These are phyloP conservation scores for Lobophora halterata DNA, from an alignment of 2,888 invertebrate species.

Conservation along the genomic window DNA sequence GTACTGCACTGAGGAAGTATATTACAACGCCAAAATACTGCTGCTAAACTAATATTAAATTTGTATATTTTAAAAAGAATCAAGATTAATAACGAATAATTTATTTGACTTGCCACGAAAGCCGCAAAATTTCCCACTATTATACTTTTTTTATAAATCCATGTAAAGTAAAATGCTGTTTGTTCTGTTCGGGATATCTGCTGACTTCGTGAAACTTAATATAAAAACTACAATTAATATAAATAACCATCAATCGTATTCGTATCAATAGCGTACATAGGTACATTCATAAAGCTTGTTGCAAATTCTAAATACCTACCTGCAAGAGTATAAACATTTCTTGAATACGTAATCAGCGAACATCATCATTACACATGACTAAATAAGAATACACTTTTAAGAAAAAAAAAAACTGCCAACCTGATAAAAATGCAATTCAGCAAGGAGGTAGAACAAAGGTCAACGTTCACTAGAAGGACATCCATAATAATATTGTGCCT, in stretches of 20 bases:
- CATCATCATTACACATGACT: slow-evolving; percentile 26
- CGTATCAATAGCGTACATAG: slow-evolving; percentile 60
- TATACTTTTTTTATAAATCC: slow-evolving; percentile 37
- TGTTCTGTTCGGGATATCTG: slow-evolving; percentile 46
- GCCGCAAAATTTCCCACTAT: slow-evolving; percentile 52
- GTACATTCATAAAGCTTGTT: slow-evolving; percentile 66
- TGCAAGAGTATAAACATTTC: slow-evolving; percentile 36
- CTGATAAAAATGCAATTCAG: background rate
- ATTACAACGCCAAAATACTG: slow-evolving; percentile 72
- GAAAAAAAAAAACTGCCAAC: slow-evolving; percentile 3
- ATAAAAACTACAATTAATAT: slow-evolving; percentile 51
- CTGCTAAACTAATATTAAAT: slow-evolving; percentile 61
- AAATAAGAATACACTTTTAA: too few relatives aligned
- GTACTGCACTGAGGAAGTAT: slow-evolving; percentile 53
- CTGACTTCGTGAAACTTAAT: slow-evolving; percentile 55
- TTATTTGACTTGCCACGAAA: slow-evolving; percentile 56
- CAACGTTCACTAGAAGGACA: background rate
- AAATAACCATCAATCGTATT: slow-evolving; percentile 62
- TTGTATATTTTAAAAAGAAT: slow-evolving; percentile 63
- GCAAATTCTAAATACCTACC: slow-evolving; percentile 49
- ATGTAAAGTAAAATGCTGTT: slow-evolving; percentile 57
- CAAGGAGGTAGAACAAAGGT: background rate
- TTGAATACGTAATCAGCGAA: slow-evolving; percentile 47
- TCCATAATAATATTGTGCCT: too few relatives aligned
- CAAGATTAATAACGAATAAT: slow-evolving; percentile 53